Evolutionary conservation across 2,888 invertebrate species (phyloP).

Genomic region (Amphipyra tragopoginis): DNA sequence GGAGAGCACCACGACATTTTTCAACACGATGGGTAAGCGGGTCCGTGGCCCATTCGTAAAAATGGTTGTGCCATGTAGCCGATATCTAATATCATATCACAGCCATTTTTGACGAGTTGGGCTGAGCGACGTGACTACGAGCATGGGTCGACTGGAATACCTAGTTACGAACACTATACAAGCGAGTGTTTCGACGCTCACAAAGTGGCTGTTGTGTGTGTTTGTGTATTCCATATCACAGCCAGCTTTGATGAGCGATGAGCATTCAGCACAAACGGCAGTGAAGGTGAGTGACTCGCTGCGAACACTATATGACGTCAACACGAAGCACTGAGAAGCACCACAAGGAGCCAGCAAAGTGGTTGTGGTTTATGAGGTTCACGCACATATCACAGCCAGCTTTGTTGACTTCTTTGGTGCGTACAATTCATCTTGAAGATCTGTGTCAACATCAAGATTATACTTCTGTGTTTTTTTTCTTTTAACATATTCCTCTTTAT

Average conservation of each 20-base stretch:
- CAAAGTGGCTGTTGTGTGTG: conserved; percentile 97
- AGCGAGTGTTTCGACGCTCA: conserved; percentile 90
- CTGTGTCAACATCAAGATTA: conserved; percentile 3
- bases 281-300: background rate
- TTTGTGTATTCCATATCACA: conserved; percentile 94
- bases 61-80: conserved; percentile 93
- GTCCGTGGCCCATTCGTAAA: conserved; percentile 92
- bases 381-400: conserved; percentile 99
- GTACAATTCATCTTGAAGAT: conserved; percentile 32
- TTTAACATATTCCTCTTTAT: background rate
- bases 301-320: background rate
- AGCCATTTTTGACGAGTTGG: conserved; percentile 98
- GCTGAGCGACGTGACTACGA: conserved; percentile 86
- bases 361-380: conserved; percentile 94
- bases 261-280: conserved; percentile 41
- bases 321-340: background rate
- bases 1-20: conserved; percentile 65
- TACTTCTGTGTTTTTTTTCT: background rate
- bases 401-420: conserved; percentile 76
- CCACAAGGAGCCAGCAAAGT: conserved; percentile 92
- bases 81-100: conserved; percentile 92
- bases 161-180: background rate
- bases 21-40: conserved; percentile 35
- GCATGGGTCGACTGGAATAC: conserved; percentile 5
- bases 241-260: conserved; percentile 99